A percentile compares a stretch with the other conserved stretches of the same genome.
phyloP scores from a whole-genome alignment of 2,888 invertebrate species.

The Didymodactylos carnosus region DNA sequence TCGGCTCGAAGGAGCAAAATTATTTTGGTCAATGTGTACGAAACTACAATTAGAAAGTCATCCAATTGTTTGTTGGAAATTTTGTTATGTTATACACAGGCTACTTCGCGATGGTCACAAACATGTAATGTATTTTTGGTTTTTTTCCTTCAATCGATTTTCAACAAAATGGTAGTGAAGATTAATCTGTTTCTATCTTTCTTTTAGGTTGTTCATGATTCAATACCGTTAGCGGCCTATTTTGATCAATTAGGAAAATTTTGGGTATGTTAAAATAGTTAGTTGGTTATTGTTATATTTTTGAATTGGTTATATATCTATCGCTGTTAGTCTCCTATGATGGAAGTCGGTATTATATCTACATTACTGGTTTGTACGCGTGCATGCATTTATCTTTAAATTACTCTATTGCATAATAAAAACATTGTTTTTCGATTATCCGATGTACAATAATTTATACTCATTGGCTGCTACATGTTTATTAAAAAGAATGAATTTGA shows the following conservation, averaged over 20 bases:
- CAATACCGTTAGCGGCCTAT: constrained; percentile 18
- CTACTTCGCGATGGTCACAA: constrained; percentile 79
- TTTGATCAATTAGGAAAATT: constrained; percentile 23
- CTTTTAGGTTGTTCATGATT: constrained; percentile 15
- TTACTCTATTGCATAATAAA: no score
- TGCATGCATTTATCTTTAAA: no score
- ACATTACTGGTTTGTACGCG: no score
- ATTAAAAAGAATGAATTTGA: no score
- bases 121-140: constrained; percentile 39
- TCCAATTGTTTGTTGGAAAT: constrained; percentile 92
- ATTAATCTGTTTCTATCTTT: background rate
- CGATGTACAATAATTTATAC: no score
- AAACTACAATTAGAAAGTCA: constrained; percentile 63
- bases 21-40: constrained; percentile 62
- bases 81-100: constrained; percentile 90
- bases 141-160: background rate
- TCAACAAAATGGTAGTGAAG: background rate
- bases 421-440: no score
- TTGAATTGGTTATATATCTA: no score
- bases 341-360: no score
- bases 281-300: no score
- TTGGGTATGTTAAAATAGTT: constrained; percentile 21
- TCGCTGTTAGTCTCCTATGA: no score
- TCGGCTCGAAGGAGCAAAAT: constrained; percentile 66
- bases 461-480: no score